phyloP scores from a whole-genome alignment of 1,140 invertebrate genomes.

The Drosophila kepulauana region DNA sequence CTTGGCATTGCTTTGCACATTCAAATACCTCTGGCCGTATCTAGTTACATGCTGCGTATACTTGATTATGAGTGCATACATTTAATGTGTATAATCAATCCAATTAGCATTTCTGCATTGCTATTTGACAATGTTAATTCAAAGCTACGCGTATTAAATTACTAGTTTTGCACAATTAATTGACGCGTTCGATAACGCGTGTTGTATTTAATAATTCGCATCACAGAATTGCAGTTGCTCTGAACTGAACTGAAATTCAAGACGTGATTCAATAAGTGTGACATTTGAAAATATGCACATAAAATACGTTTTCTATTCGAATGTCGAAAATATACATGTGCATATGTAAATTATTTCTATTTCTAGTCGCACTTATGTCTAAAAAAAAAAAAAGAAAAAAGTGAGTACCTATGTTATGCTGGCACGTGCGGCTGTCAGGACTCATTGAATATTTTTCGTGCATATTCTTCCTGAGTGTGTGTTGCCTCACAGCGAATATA shows the following conservation, averaged over 20 bases:
- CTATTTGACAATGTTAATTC: conserved; percentile 4
- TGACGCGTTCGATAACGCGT: too few relatives aligned
- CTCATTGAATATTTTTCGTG: conserved; percentile 46
- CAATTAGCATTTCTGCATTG: conserved; percentile 30
- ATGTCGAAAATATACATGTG: not conserved
- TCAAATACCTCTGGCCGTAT: not conserved
- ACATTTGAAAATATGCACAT: too few relatives aligned
- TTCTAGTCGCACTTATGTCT: not conserved
- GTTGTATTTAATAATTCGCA: too few relatives aligned
- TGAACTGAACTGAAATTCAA: too few relatives aligned
- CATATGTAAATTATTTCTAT: conserved; percentile 8
- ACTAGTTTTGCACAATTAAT: not conserved
- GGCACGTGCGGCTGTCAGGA: conserved; percentile 28
- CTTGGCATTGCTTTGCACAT: conserved; percentile 29
- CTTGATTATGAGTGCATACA: conserved; percentile 8
- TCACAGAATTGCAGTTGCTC: too few relatives aligned
- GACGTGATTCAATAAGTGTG: too few relatives aligned
- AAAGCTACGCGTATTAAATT: too few relatives aligned
- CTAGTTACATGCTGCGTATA: conserved; percentile 1
- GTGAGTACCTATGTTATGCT: conserved; percentile 54
- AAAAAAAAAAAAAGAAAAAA: conserved; percentile 25
- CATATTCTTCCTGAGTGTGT: conserved; percentile 13
- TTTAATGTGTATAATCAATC: conserved; percentile 1
- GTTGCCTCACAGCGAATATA: conserved; percentile 11
- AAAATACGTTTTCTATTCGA: not conserved